Conservation (phyloP, 35 echinoderm and acorn worm species). For the Hemicentrotus pulcherrimus region DNA sequence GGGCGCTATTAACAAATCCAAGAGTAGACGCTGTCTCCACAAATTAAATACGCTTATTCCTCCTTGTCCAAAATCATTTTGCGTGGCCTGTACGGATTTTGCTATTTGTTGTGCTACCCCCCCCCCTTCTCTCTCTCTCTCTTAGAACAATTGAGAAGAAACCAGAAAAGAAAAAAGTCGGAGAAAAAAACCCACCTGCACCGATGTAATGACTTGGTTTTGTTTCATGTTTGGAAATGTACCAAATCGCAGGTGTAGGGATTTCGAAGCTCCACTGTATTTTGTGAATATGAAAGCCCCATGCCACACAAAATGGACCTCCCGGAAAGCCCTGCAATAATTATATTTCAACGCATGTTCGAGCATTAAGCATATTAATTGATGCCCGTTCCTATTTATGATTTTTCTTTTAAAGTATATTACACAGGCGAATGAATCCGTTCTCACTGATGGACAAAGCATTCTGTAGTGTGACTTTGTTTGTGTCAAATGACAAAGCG, state of each 20-base stretch:
- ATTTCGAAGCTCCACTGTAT: too few species aligned
- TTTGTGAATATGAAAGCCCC: neutral
- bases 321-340: neutral
- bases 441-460: too few species aligned
- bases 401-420: too few species aligned
- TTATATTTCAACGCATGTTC: neutral
- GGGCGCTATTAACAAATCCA: neutral
- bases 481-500: too few species aligned
- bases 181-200: neutral
- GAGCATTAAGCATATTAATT: neutral
- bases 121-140: too few species aligned
- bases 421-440: too few species aligned
- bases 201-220: neutral
- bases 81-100: neutral
- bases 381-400: too few species aligned
- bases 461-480: too few species aligned
- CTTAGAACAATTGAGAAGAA: too few species aligned
- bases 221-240: neutral
- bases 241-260: too few species aligned
- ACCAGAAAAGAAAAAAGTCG: neutral
- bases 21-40: too few species aligned
- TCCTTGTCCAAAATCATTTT: neutral
- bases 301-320: neutral
- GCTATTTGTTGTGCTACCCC: neutral
- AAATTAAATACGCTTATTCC: too few species aligned